A percentile compares a stretch with the other conserved stretches of the same genome.
phyloP scores from a whole-genome alignment of 2,888 invertebrate species.

The Prenolepis imparis region DNA sequence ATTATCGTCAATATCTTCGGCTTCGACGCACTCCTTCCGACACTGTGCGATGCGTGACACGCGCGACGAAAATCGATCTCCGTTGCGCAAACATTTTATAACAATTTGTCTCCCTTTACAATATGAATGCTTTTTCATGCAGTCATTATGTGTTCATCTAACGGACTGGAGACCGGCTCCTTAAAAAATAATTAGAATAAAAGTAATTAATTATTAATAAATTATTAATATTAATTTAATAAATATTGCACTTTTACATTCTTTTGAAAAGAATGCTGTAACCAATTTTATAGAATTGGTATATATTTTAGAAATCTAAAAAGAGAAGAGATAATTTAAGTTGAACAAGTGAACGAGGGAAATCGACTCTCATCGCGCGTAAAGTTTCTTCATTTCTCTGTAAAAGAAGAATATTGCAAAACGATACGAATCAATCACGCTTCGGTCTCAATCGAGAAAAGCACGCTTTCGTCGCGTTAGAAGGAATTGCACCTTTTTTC shows the following conservation, averaged over 20 bases:
- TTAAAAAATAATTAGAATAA: background rate
- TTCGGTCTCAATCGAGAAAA: background rate
- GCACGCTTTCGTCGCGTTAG: slow-evolving; percentile 15
- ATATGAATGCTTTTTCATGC: slow-evolving; percentile 3
- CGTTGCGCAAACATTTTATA: slow-evolving; percentile 16
- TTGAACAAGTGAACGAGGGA: background rate
- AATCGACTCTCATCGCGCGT: slow-evolving; percentile 31
- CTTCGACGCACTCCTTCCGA: background rate
- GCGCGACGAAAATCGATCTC: slow-evolving; percentile 48
- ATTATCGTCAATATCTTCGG: slow-evolving; percentile 26
- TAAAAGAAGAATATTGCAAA: slow-evolving; percentile 16
- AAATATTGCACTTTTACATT: slow-evolving; percentile 35
- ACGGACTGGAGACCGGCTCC: slow-evolving; percentile 37
- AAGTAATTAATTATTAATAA: slow-evolving; percentile 9
- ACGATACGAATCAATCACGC: slow-evolving; percentile 18
- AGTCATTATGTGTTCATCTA: background rate
- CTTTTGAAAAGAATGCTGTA: background rate
- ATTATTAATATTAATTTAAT: background rate
- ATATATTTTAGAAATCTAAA: background rate
- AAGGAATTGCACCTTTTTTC: slow-evolving; percentile 25
- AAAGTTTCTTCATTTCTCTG: background rate
- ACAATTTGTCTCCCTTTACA: background rate
- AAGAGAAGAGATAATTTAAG: background rate
- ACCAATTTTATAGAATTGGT: background rate
- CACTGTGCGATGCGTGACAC: slow-evolving; percentile 17